Base-by-base conservation (phyloP, 2,113 vertebrate genomes). In the Mellivora capensis region DNA sequence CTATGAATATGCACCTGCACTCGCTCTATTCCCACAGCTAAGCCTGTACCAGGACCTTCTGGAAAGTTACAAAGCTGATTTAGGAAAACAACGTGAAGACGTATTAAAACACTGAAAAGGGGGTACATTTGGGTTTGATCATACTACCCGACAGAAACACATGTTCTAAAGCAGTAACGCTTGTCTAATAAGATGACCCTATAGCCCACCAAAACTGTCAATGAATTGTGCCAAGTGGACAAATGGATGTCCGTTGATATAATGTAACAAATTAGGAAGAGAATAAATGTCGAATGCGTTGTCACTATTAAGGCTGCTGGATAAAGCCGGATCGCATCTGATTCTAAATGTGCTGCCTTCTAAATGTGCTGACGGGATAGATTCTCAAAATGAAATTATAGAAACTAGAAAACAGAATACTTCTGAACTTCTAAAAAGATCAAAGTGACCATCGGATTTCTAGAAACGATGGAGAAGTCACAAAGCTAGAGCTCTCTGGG, bases 391-490 rank as follows among this genome's bases (percentile, higher is more conserved):
- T 59, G 21, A 61, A 71, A 90, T 81, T n/a, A 64, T 23, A 76
- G 18, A 77, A 64, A 82, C 12, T 87, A 47, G 34, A 34, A 72
- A 87, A 27, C 8, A 59, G 37, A 61, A 34, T 71, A 69, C 62
- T 88, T 80, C 18, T 47, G 84, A 94, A n/a, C 8, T 85, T 59
- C 6, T 11, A 31, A 42, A 37, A 76, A 93, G 81, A 31, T 64
- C 39, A 52, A 67, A 52, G 11, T 82, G 27, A 59, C 20, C 17
- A 76, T 47, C 12, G n/a, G 20, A 59, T 83, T 92, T 80, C 61
- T 67, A 49, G 57, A 84, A 90, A n/a, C 21, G 17, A 87, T 42
- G 76, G 20, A 76, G 80, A 90, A 83, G n/a, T 79, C 85, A 80
- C 37, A 47, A 92, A 49, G 13, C 67, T 85, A 74, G 84, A 61